A percentile compares a stretch with the other conserved stretches of the same genome.
These are phyloP conservation scores for Cyphotilapia sp. DNA, from an alignment of 2,113 vertebrate species.

Conservation along the genomic window DNA sequence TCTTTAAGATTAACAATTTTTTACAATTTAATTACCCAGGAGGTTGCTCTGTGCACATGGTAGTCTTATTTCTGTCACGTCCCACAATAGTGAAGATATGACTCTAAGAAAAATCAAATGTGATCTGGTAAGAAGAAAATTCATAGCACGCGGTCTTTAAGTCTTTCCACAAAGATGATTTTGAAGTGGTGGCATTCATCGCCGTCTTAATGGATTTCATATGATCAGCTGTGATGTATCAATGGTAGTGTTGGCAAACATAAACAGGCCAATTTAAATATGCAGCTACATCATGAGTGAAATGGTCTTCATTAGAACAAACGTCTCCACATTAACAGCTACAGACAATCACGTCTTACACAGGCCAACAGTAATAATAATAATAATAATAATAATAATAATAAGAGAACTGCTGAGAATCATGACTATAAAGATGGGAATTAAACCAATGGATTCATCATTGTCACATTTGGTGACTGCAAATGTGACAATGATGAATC, in stretches of 20 bases:
- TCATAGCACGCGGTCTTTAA: accelerated
- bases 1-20: accelerated
- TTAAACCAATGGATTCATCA: background rate
- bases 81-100: background rate
- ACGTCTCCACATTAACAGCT: background rate
- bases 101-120: background rate
- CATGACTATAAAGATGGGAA: accelerated
- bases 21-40: background rate
- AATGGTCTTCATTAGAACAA: accelerated
- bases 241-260: background rate
- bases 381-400: background rate
- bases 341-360: background rate
- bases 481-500: background rate
- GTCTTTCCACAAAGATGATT: background rate
- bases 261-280: background rate
- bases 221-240: background rate
- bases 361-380: accelerated
- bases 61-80: accelerated
- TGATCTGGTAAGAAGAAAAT: background rate
- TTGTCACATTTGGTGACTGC: accelerated
- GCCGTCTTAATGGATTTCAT: background rate
- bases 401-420: background rate
- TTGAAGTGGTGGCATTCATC: accelerated
- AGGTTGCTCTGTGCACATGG: background rate
- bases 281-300: accelerated